Evolutionary conservation across 1,140 invertebrate genomes (phyloP).

Genomic region (Eriocheir sinensis): DNA sequence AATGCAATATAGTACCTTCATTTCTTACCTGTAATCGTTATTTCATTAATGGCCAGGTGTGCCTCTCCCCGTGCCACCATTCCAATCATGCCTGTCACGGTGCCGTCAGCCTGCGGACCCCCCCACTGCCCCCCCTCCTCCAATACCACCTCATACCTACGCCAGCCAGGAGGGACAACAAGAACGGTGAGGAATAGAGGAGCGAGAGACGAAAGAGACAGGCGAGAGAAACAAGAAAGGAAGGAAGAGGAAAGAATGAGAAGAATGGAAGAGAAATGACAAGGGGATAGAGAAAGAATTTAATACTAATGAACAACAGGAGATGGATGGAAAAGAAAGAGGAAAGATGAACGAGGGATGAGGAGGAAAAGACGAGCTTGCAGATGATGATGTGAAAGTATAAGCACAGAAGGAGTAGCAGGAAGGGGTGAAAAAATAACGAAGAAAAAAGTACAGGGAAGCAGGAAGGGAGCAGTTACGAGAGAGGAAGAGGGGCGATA

Average conservation of each 20-base stretch:
- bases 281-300: neutral
- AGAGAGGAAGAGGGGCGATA: no score
- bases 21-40: conserved; percentile 66
- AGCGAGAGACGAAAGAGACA: neutral
- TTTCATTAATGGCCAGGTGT: conserved; percentile 61
- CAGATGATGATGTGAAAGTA: no score
- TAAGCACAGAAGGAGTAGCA: no score
- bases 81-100: conserved; percentile 61
- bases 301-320: neutral
- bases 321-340: neutral
- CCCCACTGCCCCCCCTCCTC: conserved; percentile 58
- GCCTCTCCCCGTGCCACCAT: conserved; percentile 57
- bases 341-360: neutral
- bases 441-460: no score
- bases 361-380: neutral
- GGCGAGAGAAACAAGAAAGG: neutral
- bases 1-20: no score
- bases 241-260: no score
- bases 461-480: no score
- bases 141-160: conserved; percentile 41
- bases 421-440: no score
- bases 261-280: neutral
- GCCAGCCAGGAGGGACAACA: neutral
- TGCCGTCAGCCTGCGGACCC: conserved; percentile 49
- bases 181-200: neutral